Evolutionary conservation across 1,140 invertebrate species (phyloP).

Genomic region (Orussus abietinus): DNA sequence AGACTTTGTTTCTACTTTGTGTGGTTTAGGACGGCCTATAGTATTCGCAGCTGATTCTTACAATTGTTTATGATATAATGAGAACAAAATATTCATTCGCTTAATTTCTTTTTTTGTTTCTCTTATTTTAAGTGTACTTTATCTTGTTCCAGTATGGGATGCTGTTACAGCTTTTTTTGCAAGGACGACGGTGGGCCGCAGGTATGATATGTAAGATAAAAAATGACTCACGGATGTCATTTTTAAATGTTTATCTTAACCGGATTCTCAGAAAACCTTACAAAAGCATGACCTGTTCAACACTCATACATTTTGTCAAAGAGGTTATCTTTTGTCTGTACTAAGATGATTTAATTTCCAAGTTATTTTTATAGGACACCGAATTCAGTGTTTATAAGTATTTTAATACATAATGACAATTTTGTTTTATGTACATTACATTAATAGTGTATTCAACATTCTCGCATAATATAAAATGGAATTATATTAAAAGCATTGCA

Average conservation of each 20-base stretch:
- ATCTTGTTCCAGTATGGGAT: conserved; percentile 34
- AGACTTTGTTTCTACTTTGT: too few relatives aligned
- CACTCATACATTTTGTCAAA: too few relatives aligned
- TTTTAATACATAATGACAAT: neutral
- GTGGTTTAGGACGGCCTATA: neutral
- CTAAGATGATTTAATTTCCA: neutral
- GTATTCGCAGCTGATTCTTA: neutral
- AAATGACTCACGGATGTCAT: conserved; percentile 9
- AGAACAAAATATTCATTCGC: conserved; percentile 1
- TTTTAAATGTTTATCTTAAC: conserved; percentile 6
- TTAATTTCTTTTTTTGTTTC: conserved; percentile 5
- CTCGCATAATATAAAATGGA: conserved; percentile 1
- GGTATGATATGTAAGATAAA: conserved; percentile 39
- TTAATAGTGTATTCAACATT: conserved; percentile 7
- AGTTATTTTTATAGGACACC: conserved; percentile 10
- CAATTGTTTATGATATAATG: conserved; percentile 6
- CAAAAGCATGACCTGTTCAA: too few relatives aligned
- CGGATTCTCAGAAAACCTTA: conserved; percentile 13
- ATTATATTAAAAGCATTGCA: too few relatives aligned
- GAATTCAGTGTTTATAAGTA: conserved; percentile 5
- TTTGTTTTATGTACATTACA: too few relatives aligned
- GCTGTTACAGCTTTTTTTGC: conserved; percentile 59
- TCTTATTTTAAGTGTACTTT: conserved; percentile 4
- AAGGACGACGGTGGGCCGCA: conserved; percentile 58
- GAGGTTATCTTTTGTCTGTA: conserved; percentile 12